phyloP scores from a whole-genome alignment of 2,888 invertebrate species.

The Ernsta delagoae region DNA sequence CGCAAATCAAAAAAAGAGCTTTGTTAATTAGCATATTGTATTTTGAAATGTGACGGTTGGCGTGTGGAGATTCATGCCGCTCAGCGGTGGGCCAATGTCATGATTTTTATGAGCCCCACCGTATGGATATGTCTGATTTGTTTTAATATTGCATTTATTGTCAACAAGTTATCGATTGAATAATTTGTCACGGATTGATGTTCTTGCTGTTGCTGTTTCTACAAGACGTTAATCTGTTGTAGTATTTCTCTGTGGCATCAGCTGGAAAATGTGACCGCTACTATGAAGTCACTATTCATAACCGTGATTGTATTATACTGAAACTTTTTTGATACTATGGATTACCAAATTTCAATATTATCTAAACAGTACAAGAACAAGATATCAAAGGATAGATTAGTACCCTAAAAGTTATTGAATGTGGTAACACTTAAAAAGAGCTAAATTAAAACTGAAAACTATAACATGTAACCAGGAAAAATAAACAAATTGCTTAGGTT shows the following conservation, averaged over 20 bases:
- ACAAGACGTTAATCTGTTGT: neutral
- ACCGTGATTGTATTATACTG: too few species aligned
- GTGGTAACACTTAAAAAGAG: too few species aligned
- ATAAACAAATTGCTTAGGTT: too few species aligned
- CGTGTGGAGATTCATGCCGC: conserved; percentile 72
- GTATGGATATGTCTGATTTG: conserved; percentile 58
- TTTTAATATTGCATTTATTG: conserved; percentile 40
- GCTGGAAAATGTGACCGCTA: neutral
- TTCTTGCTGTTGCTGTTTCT: neutral
- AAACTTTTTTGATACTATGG: too few species aligned
- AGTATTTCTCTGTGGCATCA: neutral
- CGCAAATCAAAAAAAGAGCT: conserved; percentile 72
- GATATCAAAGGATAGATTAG: too few species aligned
- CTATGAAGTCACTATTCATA: neutral
- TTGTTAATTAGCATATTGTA: conserved; percentile 84
- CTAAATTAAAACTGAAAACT: too few species aligned
- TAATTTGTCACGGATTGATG: conserved; percentile 28
- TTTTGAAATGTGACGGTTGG: conserved; percentile 83
- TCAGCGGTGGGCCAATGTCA: conserved; percentile 74
- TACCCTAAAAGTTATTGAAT: too few species aligned
- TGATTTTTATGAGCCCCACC: conserved; percentile 62
- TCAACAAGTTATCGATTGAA: conserved; percentile 37
- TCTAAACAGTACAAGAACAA: too few species aligned
- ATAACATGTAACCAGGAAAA: too few species aligned
- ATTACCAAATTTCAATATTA: too few species aligned